Evolutionary conservation across 2,888 invertebrate species (phyloP).

Genomic region (Boloria euphrosyne): DNA sequence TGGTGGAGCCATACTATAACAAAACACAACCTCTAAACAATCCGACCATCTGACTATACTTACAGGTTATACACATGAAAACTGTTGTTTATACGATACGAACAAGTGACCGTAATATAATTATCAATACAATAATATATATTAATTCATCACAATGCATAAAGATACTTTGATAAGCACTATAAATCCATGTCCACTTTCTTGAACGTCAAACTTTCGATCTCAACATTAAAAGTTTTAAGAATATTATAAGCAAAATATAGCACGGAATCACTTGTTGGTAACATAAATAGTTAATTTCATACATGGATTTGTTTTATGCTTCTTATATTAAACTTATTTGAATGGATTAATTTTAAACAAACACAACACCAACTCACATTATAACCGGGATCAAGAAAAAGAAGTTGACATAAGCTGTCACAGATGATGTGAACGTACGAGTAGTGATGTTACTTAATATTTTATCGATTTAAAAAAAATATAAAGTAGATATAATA

Average conservation of each 20-base stretch:
- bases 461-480: constrained; percentile 17
- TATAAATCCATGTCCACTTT: constrained; percentile 54
- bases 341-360: constrained; percentile 67
- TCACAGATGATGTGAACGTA: constrained; percentile 32
- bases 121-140: background rate
- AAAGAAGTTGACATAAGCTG: constrained; percentile 62
- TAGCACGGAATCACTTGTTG: constrained; percentile 57
- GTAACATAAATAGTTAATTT: constrained; percentile 47
- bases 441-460: constrained; percentile 5
- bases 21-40: constrained; percentile 58
- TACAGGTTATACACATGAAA: constrained; percentile 38
- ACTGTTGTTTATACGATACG: constrained; percentile 25
- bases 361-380: constrained; percentile 72
- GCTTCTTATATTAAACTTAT: constrained; percentile 51
- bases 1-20: constrained; percentile 86
- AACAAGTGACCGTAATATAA: constrained; percentile 50
- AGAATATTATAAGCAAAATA: constrained; percentile 55
- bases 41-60: constrained; percentile 58
- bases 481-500: constrained; percentile 5
- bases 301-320: constrained; percentile 50
- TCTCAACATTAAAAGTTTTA: constrained; percentile 44
- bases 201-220: constrained; percentile 61
- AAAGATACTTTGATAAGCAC: constrained; percentile 42
- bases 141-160: constrained; percentile 12
- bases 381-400: constrained; percentile 77